A percentile compares a stretch with the other conserved stretches of the same genome.
Conservation (phyloP, 2,888 invertebrate species). For the Drosophila affinis region DNA sequence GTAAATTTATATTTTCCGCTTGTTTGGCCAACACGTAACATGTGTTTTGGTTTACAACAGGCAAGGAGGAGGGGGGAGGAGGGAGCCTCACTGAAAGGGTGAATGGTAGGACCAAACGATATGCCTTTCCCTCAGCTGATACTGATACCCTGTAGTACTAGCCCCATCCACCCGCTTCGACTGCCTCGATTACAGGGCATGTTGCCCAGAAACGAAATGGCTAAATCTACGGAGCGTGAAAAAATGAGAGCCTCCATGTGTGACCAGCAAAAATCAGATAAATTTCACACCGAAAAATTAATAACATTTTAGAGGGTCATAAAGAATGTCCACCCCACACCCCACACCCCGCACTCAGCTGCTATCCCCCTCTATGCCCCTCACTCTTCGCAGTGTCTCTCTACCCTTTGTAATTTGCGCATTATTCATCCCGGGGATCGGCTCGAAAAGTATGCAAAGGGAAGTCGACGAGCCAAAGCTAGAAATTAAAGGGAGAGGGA, state of each 20-base stretch:
- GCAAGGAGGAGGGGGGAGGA: neutral
- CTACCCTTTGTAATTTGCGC: constrained; percentile 37
- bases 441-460: constrained; percentile 45
- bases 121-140: neutral
- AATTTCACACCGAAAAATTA: constrained; percentile 58
- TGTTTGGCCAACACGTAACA: constrained; percentile 58
- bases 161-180: neutral
- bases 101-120: constrained; percentile 32
- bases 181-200: neutral
- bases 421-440: constrained; percentile 41
- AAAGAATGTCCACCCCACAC: constrained; percentile 23
- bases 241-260: constrained; percentile 27
- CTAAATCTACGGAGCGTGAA: constrained; percentile 59
- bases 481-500: constrained; percentile 58
- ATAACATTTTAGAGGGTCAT: constrained; percentile 49
- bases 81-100: neutral
- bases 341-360: neutral
- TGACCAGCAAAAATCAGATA: constrained; percentile 47
- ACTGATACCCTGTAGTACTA: neutral
- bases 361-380: neutral
- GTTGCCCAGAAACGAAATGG: constrained; percentile 13
- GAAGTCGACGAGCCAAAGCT: constrained; percentile 43
- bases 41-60: constrained; percentile 62
- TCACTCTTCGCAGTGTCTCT: constrained; percentile 13
- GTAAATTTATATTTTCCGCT: constrained; percentile 15